Percentiles rank a stretch among this genome's conserved stretches.
Conservation (phyloP, 2,888 invertebrate species). For the Drosophila anceps region DNA sequence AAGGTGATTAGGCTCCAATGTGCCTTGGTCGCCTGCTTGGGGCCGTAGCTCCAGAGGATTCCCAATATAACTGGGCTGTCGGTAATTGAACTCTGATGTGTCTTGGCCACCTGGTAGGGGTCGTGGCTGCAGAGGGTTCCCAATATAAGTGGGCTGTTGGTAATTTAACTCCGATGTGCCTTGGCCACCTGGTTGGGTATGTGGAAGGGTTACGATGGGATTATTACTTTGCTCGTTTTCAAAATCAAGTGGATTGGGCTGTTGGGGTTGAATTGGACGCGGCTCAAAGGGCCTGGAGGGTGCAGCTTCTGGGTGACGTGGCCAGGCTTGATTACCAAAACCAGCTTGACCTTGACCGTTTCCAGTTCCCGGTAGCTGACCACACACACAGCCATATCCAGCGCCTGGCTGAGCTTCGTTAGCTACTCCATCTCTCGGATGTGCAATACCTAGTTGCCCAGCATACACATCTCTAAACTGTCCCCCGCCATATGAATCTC, state of each 20-base stretch:
- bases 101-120: slow-evolving; percentile 1
- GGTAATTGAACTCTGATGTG: background rate
- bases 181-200: slow-evolving; percentile 12
- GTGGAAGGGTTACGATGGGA: slow-evolving; percentile 5
- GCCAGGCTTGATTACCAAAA: background rate
- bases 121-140: slow-evolving; percentile 17
- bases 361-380: background rate
- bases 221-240: background rate
- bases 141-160: slow-evolving; percentile 2
- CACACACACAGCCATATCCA: background rate
- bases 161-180: background rate
- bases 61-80: slow-evolving; percentile 13
- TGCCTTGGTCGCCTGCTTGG: background rate
- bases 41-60: slow-evolving; percentile 46
- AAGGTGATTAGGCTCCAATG: background rate
- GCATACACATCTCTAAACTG: background rate
- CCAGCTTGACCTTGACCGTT: background rate
- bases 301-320: background rate
- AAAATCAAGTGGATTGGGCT: background rate
- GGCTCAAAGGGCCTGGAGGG: background rate
- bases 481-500: background rate
- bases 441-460: slow-evolving; percentile 6
- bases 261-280: slow-evolving; percentile 1
- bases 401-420: background rate
- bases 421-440: background rate